These are phyloP conservation scores for Champsocephalus gunnari DNA, from an alignment of 2,797 vertebrate species.

Conservation along the genomic window DNA sequence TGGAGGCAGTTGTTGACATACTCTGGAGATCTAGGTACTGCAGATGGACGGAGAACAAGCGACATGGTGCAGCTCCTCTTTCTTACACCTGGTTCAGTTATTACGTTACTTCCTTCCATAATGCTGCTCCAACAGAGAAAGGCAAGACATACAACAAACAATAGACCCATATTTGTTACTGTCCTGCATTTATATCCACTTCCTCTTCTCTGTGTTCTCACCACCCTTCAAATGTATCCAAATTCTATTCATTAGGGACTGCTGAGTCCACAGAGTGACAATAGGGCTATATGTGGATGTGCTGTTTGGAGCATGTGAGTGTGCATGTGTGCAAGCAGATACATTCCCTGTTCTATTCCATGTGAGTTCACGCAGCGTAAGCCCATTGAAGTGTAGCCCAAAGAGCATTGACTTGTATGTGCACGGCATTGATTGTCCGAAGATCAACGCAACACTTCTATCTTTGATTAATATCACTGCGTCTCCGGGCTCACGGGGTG, in stretches of 20 bases:
- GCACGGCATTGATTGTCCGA: conserved; percentile 66
- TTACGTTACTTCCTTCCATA: conserved; percentile 52
- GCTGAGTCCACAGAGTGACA: conserved; percentile 65
- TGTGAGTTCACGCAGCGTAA: conserved; percentile 40
- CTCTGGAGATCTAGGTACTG: conserved; percentile 53
- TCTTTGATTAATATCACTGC: conserved; percentile 78
- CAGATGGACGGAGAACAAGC: conserved; percentile 58
- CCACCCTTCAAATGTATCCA: conserved; percentile 51
- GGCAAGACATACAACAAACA: conserved; percentile 16
- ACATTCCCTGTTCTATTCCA: conserved; percentile 41
- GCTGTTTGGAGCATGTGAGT: conserved; percentile 35
- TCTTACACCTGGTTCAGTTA: conserved; percentile 54
- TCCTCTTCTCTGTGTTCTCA: conserved; percentile 32
- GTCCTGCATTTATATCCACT: conserved; percentile 11
- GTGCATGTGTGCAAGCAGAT: conserved; percentile 22
- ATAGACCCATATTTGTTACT: conserved; percentile 7
- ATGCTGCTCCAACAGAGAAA: conserved; percentile 49
- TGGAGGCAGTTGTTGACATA: conserved; percentile 61
- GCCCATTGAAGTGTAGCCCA: conserved; percentile 44
- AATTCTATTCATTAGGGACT: conserved; percentile 66
- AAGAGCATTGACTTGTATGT: conserved; percentile 59
- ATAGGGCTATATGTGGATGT: conserved; percentile 66
- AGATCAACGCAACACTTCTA: conserved; percentile 77
- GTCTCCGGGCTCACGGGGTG: conserved; percentile 60
- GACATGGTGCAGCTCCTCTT: conserved; percentile 56